Conservation (phyloP, 2,113 vertebrate species). For the Felis catus region F.catus_Fca126_mat1.0 CM031414.1:102027501-102028000, state of each 20-base stretch:
- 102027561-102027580: not conserved
- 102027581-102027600: not conserved
- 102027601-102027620: not conserved
- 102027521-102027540: not conserved
- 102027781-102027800: not conserved
- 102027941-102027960: not conserved
- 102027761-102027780: not conserved
- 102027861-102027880: not conserved
- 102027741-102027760: not conserved
- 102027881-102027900: not conserved
- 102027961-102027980: not conserved
- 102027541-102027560: not conserved
- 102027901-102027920: not conserved
- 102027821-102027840: not conserved
- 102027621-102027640: not conserved
- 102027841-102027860: constrained; percentile 25
- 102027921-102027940: not conserved
- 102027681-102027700: not conserved
- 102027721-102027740: not conserved
- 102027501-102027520: not conserved
- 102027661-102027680: not conserved
- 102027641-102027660: not conserved
- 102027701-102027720: not conserved
- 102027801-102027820: constrained; percentile 11
- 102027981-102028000: not conserved